Conservation (phyloP, 2,888 invertebrate genomes). For the Periphyllus acericola region DNA sequence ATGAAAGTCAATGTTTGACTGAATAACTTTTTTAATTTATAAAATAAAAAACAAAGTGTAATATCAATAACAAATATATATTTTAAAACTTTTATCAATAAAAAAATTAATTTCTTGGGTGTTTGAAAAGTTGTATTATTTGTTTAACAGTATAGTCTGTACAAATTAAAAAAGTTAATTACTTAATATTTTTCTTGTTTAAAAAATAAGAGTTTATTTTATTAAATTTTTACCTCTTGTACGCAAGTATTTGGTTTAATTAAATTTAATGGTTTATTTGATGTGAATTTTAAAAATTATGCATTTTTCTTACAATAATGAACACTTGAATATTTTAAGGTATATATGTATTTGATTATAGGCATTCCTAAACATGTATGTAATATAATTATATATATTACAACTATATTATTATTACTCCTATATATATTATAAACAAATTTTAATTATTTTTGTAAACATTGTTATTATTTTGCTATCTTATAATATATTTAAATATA, state of each 20-base stretch:
- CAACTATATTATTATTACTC: constrained; percentile 4
- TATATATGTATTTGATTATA: constrained; percentile 4
- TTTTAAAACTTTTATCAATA: too few relatives aligned
- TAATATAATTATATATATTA: constrained; percentile 4
- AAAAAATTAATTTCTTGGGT: neutral
- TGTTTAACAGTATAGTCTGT: neutral
- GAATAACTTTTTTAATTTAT: neutral
- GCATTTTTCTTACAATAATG: neutral
- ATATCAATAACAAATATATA: neutral
- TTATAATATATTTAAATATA: neutral
- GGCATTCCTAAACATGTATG: constrained; percentile 30
- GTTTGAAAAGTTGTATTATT: neutral
- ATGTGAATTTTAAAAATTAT: neutral
- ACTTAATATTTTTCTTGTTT: neutral
- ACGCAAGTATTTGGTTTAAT: neutral
- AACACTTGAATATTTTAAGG: neutral
- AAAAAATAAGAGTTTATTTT: neutral
- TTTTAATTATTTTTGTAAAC: constrained; percentile 36
- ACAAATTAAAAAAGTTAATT: neutral
- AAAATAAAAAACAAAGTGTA: neutral
- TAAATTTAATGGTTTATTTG: neutral
- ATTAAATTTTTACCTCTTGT: neutral
- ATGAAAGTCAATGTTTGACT: neutral
- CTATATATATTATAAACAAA: constrained; percentile 24
- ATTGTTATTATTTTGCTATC: constrained; percentile 41